Conservation (phyloP, 2,797 vertebrate species). For the Pagetopsis macropterus region DNA sequence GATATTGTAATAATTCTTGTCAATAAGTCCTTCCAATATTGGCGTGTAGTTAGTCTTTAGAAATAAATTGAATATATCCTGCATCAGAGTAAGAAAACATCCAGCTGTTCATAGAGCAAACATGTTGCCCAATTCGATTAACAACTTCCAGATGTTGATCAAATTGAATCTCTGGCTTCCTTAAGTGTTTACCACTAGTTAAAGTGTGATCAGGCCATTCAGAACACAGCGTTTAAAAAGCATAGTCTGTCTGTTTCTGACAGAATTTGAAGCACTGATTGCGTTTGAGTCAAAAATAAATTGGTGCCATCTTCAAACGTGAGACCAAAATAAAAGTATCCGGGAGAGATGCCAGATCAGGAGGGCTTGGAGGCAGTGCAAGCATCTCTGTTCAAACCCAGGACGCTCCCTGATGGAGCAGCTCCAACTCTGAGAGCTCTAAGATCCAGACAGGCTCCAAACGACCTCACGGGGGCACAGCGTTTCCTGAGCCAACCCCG, state of each 20-base stretch:
- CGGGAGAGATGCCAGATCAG: slow-evolving; percentile 49
- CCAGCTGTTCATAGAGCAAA: background rate
- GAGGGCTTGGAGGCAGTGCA: slow-evolving; percentile 35
- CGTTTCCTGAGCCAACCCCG: slow-evolving; percentile 9
- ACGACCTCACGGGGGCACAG: slow-evolving; percentile 16
- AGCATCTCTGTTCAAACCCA: slow-evolving; percentile 43
- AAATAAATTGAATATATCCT: background rate
- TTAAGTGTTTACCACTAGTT: slow-evolving; percentile 9
- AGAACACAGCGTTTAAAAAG: background rate
- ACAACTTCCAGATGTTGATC: slow-evolving; percentile 2
- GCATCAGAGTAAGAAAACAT: background rate
- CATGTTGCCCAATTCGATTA: background rate
- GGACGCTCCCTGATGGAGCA: slow-evolving; percentile 24
- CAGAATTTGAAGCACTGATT: slow-evolving; percentile 16
- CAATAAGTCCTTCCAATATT: background rate
- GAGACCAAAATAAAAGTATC: slow-evolving; percentile 30
- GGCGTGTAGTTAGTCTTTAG: background rate
- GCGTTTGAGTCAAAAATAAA: background rate
- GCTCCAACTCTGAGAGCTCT: slow-evolving; percentile 17
- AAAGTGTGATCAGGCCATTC: background rate
- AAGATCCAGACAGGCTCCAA: slow-evolving; percentile 25
- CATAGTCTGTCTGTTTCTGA: background rate
- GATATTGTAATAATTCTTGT: background rate
- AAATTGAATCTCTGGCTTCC: background rate
- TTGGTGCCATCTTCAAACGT: slow-evolving; percentile 11